phyloP scores from a whole-genome alignment of 2,888 invertebrate genomes.

The Physocephala rufipes region DNA sequence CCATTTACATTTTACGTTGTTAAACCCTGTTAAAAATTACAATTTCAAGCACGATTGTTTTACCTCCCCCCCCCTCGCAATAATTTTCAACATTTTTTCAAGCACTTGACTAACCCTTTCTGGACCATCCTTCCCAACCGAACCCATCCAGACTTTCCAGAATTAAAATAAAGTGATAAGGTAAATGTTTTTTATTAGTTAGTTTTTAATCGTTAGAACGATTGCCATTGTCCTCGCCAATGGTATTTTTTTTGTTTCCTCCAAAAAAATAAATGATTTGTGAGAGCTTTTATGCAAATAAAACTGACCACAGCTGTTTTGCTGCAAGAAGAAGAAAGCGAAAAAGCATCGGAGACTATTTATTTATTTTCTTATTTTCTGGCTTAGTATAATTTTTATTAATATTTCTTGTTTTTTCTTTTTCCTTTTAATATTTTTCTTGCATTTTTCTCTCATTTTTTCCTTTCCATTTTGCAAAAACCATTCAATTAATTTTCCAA shows the following conservation, averaged over 20 bases:
- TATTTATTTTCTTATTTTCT: not conserved
- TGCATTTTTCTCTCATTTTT: conserved; percentile 3
- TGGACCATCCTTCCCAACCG: too few species aligned
- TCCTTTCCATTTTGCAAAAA: not conserved
- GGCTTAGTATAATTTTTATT: not conserved
- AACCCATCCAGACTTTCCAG: too few species aligned
- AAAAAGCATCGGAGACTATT: too few species aligned
- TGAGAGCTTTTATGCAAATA: conserved; percentile 28
- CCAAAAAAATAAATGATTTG: conserved; percentile 17
- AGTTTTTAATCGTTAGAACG: conserved; percentile 4
- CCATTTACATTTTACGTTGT: not conserved
- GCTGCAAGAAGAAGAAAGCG: too few species aligned
- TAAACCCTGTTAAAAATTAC: too few species aligned
- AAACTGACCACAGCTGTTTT: conserved; percentile 19
- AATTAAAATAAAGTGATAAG: too few species aligned
- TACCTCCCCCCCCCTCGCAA: too few species aligned
- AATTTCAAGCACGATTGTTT: too few species aligned
- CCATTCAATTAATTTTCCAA: not conserved
- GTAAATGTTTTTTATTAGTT: not conserved
- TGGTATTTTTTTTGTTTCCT: not conserved
- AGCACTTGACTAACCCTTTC: too few species aligned
- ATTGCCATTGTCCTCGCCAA: too few species aligned
- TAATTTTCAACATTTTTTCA: too few species aligned
- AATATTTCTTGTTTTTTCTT: not conserved
- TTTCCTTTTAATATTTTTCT: not conserved